Base-by-base conservation (phyloP, 1,140 invertebrate genomes). In the Acromyrmex charruanus region DNA sequence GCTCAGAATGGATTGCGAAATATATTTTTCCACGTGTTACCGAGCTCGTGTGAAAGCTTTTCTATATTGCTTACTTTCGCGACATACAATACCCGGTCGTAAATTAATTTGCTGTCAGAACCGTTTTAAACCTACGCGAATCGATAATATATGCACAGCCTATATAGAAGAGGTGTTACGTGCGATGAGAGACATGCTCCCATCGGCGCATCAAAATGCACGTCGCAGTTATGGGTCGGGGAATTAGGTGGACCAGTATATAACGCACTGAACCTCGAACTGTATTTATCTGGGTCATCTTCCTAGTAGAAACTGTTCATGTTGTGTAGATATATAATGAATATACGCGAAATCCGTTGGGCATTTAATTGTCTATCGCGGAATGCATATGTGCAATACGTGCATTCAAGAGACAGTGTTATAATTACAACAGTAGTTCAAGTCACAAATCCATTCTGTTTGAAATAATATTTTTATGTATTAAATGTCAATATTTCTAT, bases 221-320 rank as follows among this genome's bases (percentile, higher is more conserved):
- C 14, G 68, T 82, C 63, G 39, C 39, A 75, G 39, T 55, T 81
- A 39, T 9, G 35, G 44, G 25, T 51, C 7, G 55, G 35, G 51
- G 25, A 66, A 87, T 84, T 74, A 59, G 49, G 72, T 14, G 53
- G 49, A 14, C 51, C 14, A 31, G 59, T 61, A 75, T 51, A 75
- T 84, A 84, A 71, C 28, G 25, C n/a, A 31, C 4, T 6, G 12
- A 82, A 55, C 44, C 14, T 31, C 21, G 31, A 18, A 18, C 44
- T 28, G 51, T 51, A 86, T 55, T 49, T 89, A 88, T 89, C 77
- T 82, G 55, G 71, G 87, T 81, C 71, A 81, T 87, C 68, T 88
- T 88, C 63, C 12, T 59, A 14, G 44, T 58, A 71, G 49, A 49
- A 61, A 51, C 14, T 16, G 59, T 14, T 28, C 25, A 25, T 18